A percentile compares a stretch with the other conserved stretches of the same genome.
These are phyloP conservation scores for Drosophila hamatofila DNA, from an alignment of 2,888 invertebrate species.

Conservation along the genomic window DNA sequence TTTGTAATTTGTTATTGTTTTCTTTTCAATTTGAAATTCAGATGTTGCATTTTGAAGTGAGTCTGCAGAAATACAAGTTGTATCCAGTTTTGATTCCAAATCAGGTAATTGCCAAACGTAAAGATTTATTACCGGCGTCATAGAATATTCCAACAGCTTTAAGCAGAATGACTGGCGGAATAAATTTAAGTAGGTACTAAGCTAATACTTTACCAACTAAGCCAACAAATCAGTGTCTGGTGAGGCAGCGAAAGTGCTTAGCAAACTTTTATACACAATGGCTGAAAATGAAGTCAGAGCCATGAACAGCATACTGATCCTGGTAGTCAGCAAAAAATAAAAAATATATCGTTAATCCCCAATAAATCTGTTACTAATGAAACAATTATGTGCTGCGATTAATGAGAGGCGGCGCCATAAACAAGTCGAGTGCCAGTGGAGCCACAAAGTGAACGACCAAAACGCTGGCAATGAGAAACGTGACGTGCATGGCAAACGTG, in stretches of 20 bases:
- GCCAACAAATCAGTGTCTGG: conserved; percentile 13
- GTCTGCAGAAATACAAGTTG: background rate
- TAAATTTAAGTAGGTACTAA: conserved; percentile 2
- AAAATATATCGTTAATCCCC: conserved; percentile 55
- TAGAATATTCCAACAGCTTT: background rate
- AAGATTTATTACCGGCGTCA: background rate
- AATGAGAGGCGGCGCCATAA: conserved; percentile 57
- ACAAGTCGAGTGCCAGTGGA: conserved; percentile 42
- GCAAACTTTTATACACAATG: conserved; percentile 27
- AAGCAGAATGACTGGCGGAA: conserved; percentile 15
- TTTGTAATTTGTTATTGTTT: background rate
- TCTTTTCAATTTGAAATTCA: background rate
- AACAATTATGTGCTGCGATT: conserved; percentile 78
- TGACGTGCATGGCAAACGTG: conserved; percentile 69
- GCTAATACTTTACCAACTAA: background rate
- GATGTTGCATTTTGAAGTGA: background rate
- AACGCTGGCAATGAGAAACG: conserved; percentile 53
- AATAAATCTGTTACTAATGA: conserved; percentile 78
- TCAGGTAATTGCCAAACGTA: background rate
- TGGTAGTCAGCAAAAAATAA: background rate
- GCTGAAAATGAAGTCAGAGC: conserved; percentile 47
- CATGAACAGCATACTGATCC: background rate
- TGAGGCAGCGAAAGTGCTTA: conserved; percentile 58
- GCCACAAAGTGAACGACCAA: conserved; percentile 23
- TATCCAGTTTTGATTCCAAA: background rate